Base-by-base conservation (phyloP, 2,797 vertebrate genomes). In the Crossoptilon crossoptilon region DNA sequence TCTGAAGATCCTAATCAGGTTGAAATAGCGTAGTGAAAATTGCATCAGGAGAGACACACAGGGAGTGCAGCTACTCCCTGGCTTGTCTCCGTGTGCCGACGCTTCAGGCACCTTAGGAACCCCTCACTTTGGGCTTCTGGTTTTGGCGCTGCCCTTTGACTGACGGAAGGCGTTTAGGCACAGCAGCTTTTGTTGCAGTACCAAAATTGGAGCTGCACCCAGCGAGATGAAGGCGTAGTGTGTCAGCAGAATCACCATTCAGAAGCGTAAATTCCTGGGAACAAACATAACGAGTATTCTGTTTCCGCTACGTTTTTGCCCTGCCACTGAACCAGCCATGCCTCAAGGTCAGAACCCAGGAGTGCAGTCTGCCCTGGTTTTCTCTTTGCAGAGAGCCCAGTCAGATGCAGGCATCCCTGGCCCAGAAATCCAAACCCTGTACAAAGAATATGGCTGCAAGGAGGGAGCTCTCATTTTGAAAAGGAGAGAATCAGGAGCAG, bases 211-310 rank as follows among this genome's bases (percentile, higher is more conserved):
- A 78, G 83, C 75, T 80, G 62, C 44, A 69, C 59, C 37, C 62
- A 59, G 55, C 10, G 3, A 91, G 62, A 1, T 4, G 67, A 66
- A 76, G 74, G 63, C 73, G 64, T 15, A 39, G 69, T 39, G 46
- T 83, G 82, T 92, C 92, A 89, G 93, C 89, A 70, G 67, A 84
- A 79, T 81, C 79, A 72, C 75, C 70, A 59, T 67, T 78, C 48
- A 41, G 59, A 66, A 91, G 76, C 75, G 37, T 93, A 44, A 88
- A 90, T 92, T 95, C 87, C 35, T 64, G 37, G 27, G 41, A 77
- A 85, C 41, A 87, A 79, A 84, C 89, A 66, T 77, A 74, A 85
- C 14, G 75, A 63, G 67, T 8, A 11, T 79, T 82, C 48, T 60
- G 27, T 56, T 91, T 72, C 51, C 46, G 6, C 35, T 51, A 0